phyloP scores from a whole-genome alignment of 1,140 invertebrate species.

The Papilio aristodemus region DNA sequence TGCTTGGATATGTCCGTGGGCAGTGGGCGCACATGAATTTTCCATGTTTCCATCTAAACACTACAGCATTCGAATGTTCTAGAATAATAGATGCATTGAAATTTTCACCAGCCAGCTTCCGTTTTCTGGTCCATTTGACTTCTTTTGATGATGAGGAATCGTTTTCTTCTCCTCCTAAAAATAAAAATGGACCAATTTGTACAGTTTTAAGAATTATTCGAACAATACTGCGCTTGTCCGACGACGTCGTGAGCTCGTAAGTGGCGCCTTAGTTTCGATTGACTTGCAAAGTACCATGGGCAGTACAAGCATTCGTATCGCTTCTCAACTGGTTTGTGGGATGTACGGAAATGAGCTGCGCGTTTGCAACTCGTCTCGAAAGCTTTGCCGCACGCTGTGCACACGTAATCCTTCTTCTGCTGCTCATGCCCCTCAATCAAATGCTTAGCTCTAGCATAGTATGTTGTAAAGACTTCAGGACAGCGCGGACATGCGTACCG shows the following conservation, averaged over 20 bases:
- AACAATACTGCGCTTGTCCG: slow-evolving; percentile 1
- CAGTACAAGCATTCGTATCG: slow-evolving; percentile 53
- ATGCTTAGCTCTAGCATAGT: slow-evolving; percentile 63
- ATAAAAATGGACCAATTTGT: slow-evolving; percentile 42
- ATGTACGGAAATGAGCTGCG: slow-evolving; percentile 47
- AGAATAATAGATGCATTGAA: slow-evolving; percentile 58
- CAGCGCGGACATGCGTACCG: slow-evolving; percentile 72
- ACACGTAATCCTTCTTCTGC: slow-evolving; percentile 50
- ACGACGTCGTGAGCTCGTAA: slow-evolving; percentile 44
- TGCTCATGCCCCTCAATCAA: slow-evolving; percentile 60
- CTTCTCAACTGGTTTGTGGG: slow-evolving; percentile 50
- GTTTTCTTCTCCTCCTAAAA: slow-evolving; percentile 51
- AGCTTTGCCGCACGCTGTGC: slow-evolving; percentile 50
- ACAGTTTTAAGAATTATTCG: slow-evolving; percentile 8
- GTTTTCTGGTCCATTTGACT: slow-evolving; percentile 52
- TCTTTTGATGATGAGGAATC: slow-evolving; percentile 26
- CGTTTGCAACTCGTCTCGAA: slow-evolving; percentile 64
- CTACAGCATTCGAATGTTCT: slow-evolving; percentile 58
- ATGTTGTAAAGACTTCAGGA: slow-evolving; percentile 63
- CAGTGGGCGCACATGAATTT: slow-evolving; percentile 66
- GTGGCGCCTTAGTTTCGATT: slow-evolving; percentile 54
- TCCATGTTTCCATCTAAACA: slow-evolving; percentile 56
- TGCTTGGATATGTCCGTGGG: slow-evolving; percentile 42
- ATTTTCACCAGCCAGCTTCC: slow-evolving; percentile 46
- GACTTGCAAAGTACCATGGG: slow-evolving; percentile 45